Percentiles rank a stretch among this genome's conserved stretches.
These are phyloP conservation scores for Desmodus rotundus DNA, from an alignment of 2,113 vertebrate species.

Conservation along the genomic window DNA sequence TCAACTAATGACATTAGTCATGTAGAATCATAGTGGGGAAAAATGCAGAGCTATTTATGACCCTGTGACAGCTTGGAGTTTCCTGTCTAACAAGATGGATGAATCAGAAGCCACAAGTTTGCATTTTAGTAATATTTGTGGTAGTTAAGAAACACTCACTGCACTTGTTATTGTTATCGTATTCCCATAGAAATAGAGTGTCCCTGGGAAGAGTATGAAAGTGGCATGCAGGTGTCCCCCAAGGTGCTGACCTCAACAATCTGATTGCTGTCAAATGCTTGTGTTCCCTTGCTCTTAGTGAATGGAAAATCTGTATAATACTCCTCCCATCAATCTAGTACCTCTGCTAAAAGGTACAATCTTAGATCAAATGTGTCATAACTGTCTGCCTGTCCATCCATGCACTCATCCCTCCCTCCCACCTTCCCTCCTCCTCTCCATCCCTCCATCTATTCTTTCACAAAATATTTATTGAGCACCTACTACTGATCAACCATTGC, in stretches of 20 bases:
- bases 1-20: conserved; percentile 25
- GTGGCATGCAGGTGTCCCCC: background rate
- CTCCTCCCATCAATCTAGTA: background rate
- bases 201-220: background rate
- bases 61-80: conserved; percentile 19
- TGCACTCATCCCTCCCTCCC: background rate
- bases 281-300: background rate
- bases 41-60: conserved; percentile 2
- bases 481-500: background rate
- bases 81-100: conserved; percentile 14
- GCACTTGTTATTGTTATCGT: background rate
- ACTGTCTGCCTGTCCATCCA: too few relatives aligned
- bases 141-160: conserved; percentile 11
- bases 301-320: background rate
- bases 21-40: background rate
- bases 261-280: background rate
- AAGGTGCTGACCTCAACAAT: background rate
- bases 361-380: background rate
- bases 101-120: conserved; percentile 42
- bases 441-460: background rate
- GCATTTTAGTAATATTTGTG: conserved; percentile 52
- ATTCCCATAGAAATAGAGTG: background rate
- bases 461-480: background rate
- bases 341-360: background rate
- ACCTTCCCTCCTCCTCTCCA: background rate